phyloP scores from a whole-genome alignment of 2,888 invertebrate genomes.

The Suillia variegata region DNA sequence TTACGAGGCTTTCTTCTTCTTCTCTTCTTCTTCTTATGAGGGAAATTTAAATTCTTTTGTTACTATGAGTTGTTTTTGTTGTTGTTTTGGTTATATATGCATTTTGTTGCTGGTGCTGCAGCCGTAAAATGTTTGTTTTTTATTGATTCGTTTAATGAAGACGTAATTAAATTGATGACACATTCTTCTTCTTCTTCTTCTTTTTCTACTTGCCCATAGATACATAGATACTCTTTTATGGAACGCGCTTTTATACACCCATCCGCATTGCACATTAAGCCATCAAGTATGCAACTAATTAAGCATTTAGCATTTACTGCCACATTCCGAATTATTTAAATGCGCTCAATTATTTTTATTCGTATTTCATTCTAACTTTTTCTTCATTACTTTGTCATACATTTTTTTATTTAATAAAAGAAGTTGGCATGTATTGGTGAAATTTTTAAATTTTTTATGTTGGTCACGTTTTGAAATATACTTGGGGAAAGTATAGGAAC shows the following conservation, averaged over 20 bases:
- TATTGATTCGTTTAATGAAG: constrained; percentile 20
- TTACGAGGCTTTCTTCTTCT: not conserved
- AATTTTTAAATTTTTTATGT: not conserved
- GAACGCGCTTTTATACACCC: constrained; percentile 22
- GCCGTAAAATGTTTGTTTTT: constrained; percentile 30
- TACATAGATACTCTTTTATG: too few relatives aligned
- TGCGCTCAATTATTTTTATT: constrained; percentile 6
- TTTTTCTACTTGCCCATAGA: not conserved
- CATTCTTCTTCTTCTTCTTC: not conserved
- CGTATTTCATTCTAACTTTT: not conserved
- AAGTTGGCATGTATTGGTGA: not conserved
- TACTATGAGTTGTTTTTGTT: not conserved
- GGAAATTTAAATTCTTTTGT: not conserved
- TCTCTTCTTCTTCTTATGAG: not conserved
- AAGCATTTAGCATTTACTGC: constrained; percentile 29
- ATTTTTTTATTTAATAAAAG: not conserved
- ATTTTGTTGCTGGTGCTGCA: not conserved
- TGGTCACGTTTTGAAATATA: too few relatives aligned
- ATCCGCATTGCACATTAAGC: constrained; percentile 25
- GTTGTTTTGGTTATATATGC: not conserved
- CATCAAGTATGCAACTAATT: constrained; percentile 32
- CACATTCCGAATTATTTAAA: constrained; percentile 31
- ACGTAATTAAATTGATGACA: constrained; percentile 10
- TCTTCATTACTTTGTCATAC: not conserved
- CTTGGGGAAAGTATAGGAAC: too few relatives aligned